Percentiles rank a stretch among this genome's conserved stretches.
Evolutionary conservation across 1,140 invertebrate species (phyloP).

Genomic region (Platyscapa corneri): DNA sequence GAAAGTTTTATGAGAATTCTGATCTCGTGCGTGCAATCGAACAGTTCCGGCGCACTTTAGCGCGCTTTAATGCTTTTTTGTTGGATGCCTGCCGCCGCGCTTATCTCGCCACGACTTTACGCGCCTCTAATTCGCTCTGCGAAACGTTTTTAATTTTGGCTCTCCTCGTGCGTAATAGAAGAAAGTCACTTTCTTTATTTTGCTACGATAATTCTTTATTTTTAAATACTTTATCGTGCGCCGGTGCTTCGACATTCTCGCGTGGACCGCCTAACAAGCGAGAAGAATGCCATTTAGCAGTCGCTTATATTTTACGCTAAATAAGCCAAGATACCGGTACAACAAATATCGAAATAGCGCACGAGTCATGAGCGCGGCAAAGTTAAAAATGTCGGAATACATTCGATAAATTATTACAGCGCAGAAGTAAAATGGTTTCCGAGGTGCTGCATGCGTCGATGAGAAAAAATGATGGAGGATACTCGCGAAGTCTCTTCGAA

Average conservation of each 20-base stretch:
- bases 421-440: background rate
- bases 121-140: background rate
- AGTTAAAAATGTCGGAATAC: background rate
- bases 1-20: conserved; percentile 43
- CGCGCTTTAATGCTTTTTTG: background rate
- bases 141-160: background rate
- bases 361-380: background rate
- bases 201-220: too few relatives aligned
- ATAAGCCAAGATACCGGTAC: background rate
- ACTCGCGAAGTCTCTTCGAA: background rate
- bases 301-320: background rate
- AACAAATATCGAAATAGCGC: background rate
- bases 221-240: background rate
- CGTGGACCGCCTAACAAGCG: background rate
- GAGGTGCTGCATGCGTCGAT: background rate
- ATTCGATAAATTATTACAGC: background rate
- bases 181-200: background rate
- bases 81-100: too few relatives aligned
- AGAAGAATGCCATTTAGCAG: background rate
- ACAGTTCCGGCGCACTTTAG: background rate
- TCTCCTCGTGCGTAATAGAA: background rate
- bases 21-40: background rate
- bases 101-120: background rate
- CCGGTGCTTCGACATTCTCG: background rate
- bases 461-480: too few relatives aligned